Base-by-base conservation (phyloP, 2,797 vertebrate species). In the Hirundo rustica region DNA sequence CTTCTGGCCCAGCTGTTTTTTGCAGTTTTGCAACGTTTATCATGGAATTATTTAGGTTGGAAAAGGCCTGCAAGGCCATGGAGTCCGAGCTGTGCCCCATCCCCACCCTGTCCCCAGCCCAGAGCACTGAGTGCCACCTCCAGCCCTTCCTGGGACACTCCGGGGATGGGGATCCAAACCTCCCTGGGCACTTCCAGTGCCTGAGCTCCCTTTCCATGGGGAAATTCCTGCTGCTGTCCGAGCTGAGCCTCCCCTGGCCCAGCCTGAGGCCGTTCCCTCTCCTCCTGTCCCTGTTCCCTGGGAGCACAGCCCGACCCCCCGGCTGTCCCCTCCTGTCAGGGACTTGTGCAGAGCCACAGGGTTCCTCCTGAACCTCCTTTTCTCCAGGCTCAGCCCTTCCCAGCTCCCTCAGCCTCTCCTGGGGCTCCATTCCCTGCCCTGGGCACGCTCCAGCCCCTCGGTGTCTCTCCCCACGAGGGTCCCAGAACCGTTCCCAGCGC, bases 11-110 rank as follows among this genome's bases (percentile, higher is more conserved):
- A 32, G 44, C 60, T 50, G 18, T 21, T 21, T 21, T 21, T 21
- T 74, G 62, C 47, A 21, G 32, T 82, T 58, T 23, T 47, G 3
- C 26, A 13, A 15, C 10, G 1, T 64, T n/a, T 54, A 17, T 58
- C 45, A 65, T 2, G 3, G 42, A 42, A 50, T 47, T 8, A 4
- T 40, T 62, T 5, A 2, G 20, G 23, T 16, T 51, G 44, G 57
- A 76, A 45, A 70, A 45, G 8, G 2, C 2, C 9, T 61, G 1
- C 20, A 2, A 5, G 11, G 0, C 5, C 32, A 30, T 2, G 0
- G 0, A 75, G 23, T 21, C 27, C 19, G 0, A 1, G 0, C 71
- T 82, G 48, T 62, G 70, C 7, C 18, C 1, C 0, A 67, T 67
- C 5, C 34, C 7, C 55, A n/a, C 30, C 36, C 1, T 55, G 54